Base-by-base conservation (phyloP, 2,797 vertebrate species). In the Enteromius fasciolatus region DNA sequence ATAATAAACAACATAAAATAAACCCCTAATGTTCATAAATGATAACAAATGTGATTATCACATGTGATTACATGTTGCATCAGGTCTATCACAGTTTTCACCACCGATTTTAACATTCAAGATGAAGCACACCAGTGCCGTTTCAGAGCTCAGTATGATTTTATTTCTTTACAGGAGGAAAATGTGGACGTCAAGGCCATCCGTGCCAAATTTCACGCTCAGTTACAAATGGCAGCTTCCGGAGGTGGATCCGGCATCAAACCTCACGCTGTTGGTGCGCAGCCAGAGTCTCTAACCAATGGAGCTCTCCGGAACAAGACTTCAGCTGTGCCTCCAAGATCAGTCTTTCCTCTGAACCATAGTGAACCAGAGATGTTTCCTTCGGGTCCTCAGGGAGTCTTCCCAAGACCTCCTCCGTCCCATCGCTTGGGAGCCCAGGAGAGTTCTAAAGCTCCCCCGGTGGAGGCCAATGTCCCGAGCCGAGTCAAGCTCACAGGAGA, bases 161-260 rank as follows among this genome's bases (percentile, higher is more conserved):
- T 20, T 1, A 31, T 69, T 20, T 46, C 85, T 88, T 46, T 89
- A 81, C 89, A 95, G 93, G 94, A 61, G 90, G 94, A 94, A 67
- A 92, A 23, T 36, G 23, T 94, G 15, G 94, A 94, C 17, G 90
- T 96, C 48, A 95, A 92, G 90, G 91, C 92, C 86, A 89, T 95
- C 83, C 91, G 91, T 87, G 93, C 91, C 77, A 92, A 39, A 79
- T 95, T 95, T 91, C 92, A 91, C 83, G 85, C 39, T 78, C 88
- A 89, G 66, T 46, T 86, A 81, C 86, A 84, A 64, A 79, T 85
- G 84, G 87, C 78, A 0, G 84, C 89, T 59, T 87, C 89, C 76
- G 82, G 85, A 83, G 90, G 93, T 41, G 91, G 90, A 48, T 54
- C 89, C 18, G 87, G 88, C 2, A 83, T 90, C 0, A 92, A 86